phyloP scores from a whole-genome alignment of 2,113 vertebrate species.

The Indicator maculatus region DNA sequence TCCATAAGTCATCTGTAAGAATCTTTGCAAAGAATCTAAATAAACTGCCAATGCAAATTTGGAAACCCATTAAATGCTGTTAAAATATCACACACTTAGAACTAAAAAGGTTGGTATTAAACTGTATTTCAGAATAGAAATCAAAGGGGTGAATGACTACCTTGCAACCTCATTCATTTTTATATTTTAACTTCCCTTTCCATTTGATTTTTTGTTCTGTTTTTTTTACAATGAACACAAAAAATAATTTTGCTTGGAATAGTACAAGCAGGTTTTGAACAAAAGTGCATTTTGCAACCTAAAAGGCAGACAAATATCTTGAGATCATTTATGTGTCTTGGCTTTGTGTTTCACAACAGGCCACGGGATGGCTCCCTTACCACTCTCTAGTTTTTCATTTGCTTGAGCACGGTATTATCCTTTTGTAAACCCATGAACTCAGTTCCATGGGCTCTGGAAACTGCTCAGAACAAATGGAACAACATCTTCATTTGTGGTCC shows the following conservation, averaged over 20 bases:
- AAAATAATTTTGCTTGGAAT: not conserved
- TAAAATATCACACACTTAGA: not conserved
- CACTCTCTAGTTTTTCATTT: not conserved
- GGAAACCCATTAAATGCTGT: not conserved
- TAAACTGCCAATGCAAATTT: not conserved
- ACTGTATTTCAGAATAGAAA: not conserved
- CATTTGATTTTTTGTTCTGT: not conserved
- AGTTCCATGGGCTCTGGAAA: not conserved
- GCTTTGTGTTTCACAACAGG: not conserved
- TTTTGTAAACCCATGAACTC: accelerated
- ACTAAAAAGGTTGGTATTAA: not conserved
- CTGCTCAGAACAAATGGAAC: not conserved
- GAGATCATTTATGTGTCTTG: not conserved
- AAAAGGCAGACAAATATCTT: not conserved
- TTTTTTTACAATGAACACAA: not conserved
- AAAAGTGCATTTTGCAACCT: not conserved
- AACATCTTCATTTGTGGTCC: not conserved
- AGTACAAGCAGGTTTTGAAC: not conserved
- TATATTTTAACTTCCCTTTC: not conserved
- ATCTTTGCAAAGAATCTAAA: not conserved
- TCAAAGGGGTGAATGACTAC: not conserved
- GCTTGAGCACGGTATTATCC: accelerated
- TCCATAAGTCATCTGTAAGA: not conserved
- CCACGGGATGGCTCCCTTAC: constrained; percentile 36
- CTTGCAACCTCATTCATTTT: not conserved